These are phyloP conservation scores for Hippoglossus stenolepis DNA, from an alignment of 2,113 vertebrate genomes.

Conservation along the genomic window DNA sequence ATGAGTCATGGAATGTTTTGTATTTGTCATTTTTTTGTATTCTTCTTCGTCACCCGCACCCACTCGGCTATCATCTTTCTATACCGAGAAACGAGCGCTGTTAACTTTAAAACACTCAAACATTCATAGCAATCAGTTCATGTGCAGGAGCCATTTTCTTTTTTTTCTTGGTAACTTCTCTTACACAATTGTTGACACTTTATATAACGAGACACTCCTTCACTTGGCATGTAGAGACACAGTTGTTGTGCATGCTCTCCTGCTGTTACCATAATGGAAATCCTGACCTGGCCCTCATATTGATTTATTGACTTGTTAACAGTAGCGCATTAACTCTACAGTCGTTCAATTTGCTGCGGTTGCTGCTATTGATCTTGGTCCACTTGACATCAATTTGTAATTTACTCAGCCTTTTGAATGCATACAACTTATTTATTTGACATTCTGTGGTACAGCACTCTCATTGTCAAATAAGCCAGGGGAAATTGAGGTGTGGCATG, in stretches of 20 bases:
- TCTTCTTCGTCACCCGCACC: slow-evolving; percentile 14
- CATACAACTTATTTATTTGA: background rate
- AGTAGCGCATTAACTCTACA: slow-evolving; percentile 28
- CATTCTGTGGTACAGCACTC: background rate
- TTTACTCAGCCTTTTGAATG: background rate
- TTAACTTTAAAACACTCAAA: slow-evolving; percentile 9
- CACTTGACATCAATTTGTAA: slow-evolving; percentile 16
- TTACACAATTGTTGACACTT: background rate
- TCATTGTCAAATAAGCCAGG: background rate
- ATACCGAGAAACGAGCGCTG: slow-evolving; percentile 17
- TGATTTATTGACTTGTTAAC: slow-evolving; percentile 56
- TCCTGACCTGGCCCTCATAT: background rate
- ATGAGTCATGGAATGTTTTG: slow-evolving; percentile 67
- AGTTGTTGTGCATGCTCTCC: too few species aligned
- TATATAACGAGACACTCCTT: slow-evolving; percentile 3
- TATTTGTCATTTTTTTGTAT: background rate
- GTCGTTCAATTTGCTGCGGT: slow-evolving; percentile 19
- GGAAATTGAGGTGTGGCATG: background rate
- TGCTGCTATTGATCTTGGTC: slow-evolving; percentile 40
- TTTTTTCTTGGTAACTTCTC: background rate
- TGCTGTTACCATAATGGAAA: slow-evolving; percentile 17
- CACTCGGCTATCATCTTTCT: slow-evolving; percentile 19
- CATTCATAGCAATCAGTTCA: background rate
- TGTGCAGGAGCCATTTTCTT: background rate
- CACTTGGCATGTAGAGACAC: slow-evolving; percentile 8